Base-by-base conservation (phyloP, 2,797 vertebrate genomes). In the Sebastes nivosus region DNA sequence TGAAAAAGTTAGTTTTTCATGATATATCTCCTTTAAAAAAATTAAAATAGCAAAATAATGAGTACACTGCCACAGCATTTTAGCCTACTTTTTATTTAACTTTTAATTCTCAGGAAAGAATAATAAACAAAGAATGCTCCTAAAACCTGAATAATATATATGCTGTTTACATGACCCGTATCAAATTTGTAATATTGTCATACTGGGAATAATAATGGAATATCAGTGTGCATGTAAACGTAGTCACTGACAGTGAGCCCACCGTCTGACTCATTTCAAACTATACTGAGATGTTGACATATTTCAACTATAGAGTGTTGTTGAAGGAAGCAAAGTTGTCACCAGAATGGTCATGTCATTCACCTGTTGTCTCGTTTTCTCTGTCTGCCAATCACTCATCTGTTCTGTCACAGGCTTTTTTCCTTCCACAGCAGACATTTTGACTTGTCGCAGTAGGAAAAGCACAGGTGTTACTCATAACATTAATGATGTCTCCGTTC, bases 401-500 rank as follows among this genome's bases (percentile, higher is more conserved):
- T 66, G 13, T 3, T 58, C 61, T 70, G 14, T 66, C 42, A 25
- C 5, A 58, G 3, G 22, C n/a, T 16, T 29, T 7, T 38, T 20
- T 22, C 11, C 58, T 55, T 50, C 24, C 24, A 14, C 55, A 14
- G 55, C 22, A 58, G 22, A 72, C 27, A 42, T 32, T 61, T 55
- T 70, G 70, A 75, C 70, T 67, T 72, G 42, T 46, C 42, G 42
- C 42, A 18, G 42, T 46, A 18, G 16, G 42, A 18, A 46, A 59
- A 69, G 24, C 63, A n/a, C 71, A 79, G 69, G 32, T 73, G 76
- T 69, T 38, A 11, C 67, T 58, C 55, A 54, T 57, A 69, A 42
- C 73, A 75, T 73, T 42, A 77, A 70, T 32, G 4, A 79, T 70
- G 38, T 36, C 18, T 81, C 64, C n/a, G 18, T 18, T 74, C n/a